Base-by-base conservation (phyloP, 37 sponge, comb jelly and placozoan species). In the Ephydatia muelleri region DNA sequence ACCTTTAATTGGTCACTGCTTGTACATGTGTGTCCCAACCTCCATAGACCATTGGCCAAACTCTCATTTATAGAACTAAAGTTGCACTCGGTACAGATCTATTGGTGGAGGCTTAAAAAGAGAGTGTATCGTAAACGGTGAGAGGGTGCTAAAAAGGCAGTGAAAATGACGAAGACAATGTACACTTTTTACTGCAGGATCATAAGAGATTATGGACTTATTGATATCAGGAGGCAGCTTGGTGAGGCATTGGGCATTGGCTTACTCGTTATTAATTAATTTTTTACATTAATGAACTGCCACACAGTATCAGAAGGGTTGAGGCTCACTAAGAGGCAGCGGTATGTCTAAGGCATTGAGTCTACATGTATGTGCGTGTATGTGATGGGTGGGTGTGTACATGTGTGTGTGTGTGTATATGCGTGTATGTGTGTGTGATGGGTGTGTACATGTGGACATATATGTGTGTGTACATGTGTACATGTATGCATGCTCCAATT, bases 201-300 rank as follows among this genome's bases (percentile, higher is more conserved):
- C 29, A 75, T 94, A 49, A 73, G 81, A 57, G 93, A 94, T 1
- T 88, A 94, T 78, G 95, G 95, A 8, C 38, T 94, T 29, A 23
- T 94, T 64, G 83, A 83, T 67, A 82, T 86, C 12, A 28, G 70
- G 36, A 82, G 57, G 69, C 87, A 86, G 47, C 66, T 38, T 49
- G 89, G 89, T 88, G 19, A 38, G 75, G 4, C 23, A 28, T 38
- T n/a, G n/a, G n/a, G n/a, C n/a, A n/a, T n/a, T 33, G 35, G 49
- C 28, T 16, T 57, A 28, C 65, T 36, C 16, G 6, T 27, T 72
- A 0, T 2, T 70, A 72, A 0, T 40, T 13, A 0, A 40, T 48
- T 68, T 66, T 30, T 73, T 2, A 43, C 47, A 14, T 57, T 14
- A 21, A 57, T 57, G 57, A 14, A 16, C 57, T 43, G 43, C 43